phyloP scores from a whole-genome alignment of 2,113 vertebrate species.

The Rhineura floridana region DNA sequence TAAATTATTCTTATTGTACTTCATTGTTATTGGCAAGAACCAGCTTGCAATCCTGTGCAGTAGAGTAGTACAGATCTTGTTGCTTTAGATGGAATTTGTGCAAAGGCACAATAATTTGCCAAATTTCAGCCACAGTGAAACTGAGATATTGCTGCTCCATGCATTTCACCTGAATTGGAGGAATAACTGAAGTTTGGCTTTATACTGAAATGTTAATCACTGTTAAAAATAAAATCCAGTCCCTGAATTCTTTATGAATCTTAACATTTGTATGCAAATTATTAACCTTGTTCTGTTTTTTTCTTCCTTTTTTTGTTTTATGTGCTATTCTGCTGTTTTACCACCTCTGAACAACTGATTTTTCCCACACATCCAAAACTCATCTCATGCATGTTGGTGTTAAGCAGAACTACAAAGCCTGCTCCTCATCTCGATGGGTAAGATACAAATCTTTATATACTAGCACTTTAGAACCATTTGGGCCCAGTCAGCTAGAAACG shows the following conservation, averaged over 20 bases:
- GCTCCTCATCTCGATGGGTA: slow-evolving; percentile 97
- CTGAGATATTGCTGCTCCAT: background rate
- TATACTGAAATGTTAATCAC: slow-evolving; percentile 4
- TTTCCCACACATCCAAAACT: slow-evolving; percentile 12
- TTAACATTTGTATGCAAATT: slow-evolving; percentile 14
- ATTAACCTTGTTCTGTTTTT: slow-evolving; percentile 63
- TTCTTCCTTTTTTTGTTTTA: slow-evolving; percentile 71
- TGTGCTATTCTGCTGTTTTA: slow-evolving; percentile 65
- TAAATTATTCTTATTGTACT: background rate
- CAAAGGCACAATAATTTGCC: background rate
- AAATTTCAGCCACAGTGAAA: background rate
- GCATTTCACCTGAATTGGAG: slow-evolving; percentile 17
- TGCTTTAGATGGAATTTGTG: background rate
- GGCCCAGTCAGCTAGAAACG: background rate
- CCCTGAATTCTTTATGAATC: slow-evolving; percentile 2
- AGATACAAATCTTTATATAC: slow-evolving; percentile 38
- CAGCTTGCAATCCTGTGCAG: background rate
- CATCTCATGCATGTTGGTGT: slow-evolving; percentile 73
- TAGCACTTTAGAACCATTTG: background rate
- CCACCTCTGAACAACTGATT: slow-evolving; percentile 65
- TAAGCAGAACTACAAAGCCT: slow-evolving; percentile 92
- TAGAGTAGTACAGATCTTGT: background rate
- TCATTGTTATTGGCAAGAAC: background rate
- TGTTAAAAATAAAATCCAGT: background rate
- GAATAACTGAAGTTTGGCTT: slow-evolving; percentile 30